Evolutionary conservation across 2,113 vertebrate genomes (phyloP).

Genomic region (Centropus bengalensis): DNA sequence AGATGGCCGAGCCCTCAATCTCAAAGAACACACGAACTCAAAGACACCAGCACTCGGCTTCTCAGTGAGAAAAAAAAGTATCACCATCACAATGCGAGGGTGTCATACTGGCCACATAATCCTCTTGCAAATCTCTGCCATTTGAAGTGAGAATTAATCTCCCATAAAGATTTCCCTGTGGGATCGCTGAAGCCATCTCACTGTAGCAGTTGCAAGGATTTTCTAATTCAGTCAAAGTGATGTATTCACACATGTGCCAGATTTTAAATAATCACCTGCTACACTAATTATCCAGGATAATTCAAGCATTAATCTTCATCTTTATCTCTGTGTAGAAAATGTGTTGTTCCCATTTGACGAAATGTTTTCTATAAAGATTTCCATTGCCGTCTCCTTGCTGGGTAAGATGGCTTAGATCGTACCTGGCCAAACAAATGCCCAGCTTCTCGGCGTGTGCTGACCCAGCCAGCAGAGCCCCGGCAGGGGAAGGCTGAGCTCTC

Average conservation of each 20-base stretch:
- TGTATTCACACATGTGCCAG: constrained; percentile 34
- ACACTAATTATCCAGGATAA: constrained; percentile 45
- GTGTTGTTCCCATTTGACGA: constrained; percentile 39
- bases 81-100: neutral
- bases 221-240: constrained; percentile 37
- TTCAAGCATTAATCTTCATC: constrained; percentile 47
- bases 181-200: constrained; percentile 3
- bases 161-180: neutral
- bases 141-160: constrained; percentile 61
- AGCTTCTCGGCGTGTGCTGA: neutral
- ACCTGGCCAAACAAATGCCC: neutral
- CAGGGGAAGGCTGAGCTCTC: neutral
- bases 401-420: neutral
- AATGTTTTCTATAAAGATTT: neutral
- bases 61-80: neutral
- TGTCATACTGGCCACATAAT: constrained; percentile 27
- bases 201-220: neutral
- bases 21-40: neutral
- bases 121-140: constrained; percentile 54
- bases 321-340: constrained; percentile 1
- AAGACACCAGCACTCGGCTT: neutral
- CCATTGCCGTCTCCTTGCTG: neutral
- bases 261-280: constrained; percentile 62
- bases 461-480: neutral
- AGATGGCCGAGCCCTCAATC: neutral